Conservation (phyloP, 2,888 invertebrate species). For the Calameuta filiformis region DNA sequence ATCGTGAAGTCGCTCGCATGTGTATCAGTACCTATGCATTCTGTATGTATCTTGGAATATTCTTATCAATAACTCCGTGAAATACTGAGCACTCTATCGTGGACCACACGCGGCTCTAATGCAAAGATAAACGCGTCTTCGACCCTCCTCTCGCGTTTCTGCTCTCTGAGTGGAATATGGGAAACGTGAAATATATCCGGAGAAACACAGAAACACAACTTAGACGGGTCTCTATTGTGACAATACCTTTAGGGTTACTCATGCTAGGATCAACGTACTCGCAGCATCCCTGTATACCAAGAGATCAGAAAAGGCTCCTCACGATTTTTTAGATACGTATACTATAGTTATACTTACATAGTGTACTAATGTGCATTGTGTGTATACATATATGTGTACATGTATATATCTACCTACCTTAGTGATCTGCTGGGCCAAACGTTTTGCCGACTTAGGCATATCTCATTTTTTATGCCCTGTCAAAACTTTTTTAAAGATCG, state of each 20-base stretch:
- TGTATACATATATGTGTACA: too few species aligned
- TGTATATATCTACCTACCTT: not conserved
- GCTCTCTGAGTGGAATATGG: not conserved
- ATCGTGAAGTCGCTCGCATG: conserved; percentile 1
- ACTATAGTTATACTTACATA: not conserved
- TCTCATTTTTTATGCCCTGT: not conserved
- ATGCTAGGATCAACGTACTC: not conserved
- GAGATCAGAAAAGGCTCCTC: not conserved
- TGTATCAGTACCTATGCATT: conserved; percentile 10
- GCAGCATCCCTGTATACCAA: not conserved
- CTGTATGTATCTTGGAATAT: conserved; percentile 15
- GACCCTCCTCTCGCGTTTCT: not conserved
- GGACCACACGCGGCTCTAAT: conserved; percentile 35
- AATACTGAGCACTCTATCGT: conserved; percentile 17
- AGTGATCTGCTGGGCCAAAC: not conserved
- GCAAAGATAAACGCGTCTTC: conserved; percentile 29
- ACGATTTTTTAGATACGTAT: not conserved
- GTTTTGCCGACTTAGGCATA: not conserved
- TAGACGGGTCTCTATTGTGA: not conserved
- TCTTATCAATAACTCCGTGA: conserved; percentile 23
- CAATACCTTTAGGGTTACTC: conserved; percentile 3
- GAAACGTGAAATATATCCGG: conserved; percentile 2
- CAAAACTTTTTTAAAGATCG: not conserved
- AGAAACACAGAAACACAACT: not conserved
- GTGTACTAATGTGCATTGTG: not conserved